These are phyloP conservation scores for Protomyctophum bolini DNA, from an alignment of 2,113 vertebrate species.

Conservation along the genomic window DNA sequence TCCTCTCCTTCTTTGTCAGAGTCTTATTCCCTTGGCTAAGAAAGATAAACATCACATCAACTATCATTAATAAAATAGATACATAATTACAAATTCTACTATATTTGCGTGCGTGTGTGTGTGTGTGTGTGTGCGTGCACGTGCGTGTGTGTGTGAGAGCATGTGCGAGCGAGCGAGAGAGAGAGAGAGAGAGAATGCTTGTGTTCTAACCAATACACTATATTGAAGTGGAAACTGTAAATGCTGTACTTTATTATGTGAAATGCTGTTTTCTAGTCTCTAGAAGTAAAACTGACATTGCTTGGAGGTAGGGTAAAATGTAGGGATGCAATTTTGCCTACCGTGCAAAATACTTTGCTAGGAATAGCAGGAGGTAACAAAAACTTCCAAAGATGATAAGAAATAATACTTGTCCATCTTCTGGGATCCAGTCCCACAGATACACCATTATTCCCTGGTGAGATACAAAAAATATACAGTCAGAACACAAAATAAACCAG, in stretches of 20 bases:
- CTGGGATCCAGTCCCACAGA: slow-evolving; percentile 81
- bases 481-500: slow-evolving; percentile 2
- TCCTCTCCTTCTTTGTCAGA: slow-evolving; percentile 80
- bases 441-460: slow-evolving; percentile 69
- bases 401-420: slow-evolving; percentile 77
- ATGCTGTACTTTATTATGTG: no score
- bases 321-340: slow-evolving; percentile 47
- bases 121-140: background rate
- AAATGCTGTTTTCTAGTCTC: no score
- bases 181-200: no score
- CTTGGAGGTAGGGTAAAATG: no score
- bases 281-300: no score
- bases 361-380: slow-evolving; percentile 76
- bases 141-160: background rate
- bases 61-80: background rate
- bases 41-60: slow-evolving; percentile 11
- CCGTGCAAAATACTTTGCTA: slow-evolving; percentile 78
- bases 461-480: slow-evolving; percentile 18
- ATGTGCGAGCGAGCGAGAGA: no score
- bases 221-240: no score
- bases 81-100: no score
- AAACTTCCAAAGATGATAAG: slow-evolving; percentile 69
- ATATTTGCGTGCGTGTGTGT: background rate
- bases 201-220: no score
- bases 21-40: slow-evolving; percentile 70